Evolutionary conservation across 64 coral and sea anemone species (phyloP), one percentile per base, ranked within the genome.

Genomic region (Stylophora pistillata): DNA sequence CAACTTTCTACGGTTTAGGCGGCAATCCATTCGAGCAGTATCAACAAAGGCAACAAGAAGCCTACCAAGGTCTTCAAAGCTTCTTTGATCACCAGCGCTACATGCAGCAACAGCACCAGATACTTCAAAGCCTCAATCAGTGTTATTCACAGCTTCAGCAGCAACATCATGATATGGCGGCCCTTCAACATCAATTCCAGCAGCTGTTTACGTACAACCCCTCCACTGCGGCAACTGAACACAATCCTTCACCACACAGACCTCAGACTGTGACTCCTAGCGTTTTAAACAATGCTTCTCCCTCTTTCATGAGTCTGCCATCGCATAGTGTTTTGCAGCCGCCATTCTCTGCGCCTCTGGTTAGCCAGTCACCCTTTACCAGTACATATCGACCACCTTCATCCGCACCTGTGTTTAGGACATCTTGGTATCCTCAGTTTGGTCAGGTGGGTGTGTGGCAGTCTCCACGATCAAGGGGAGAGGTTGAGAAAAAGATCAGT

Each of bases 31-130:
- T 99, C 57, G 89, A 87, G 28, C 93, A 95, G 78, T 99, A 99
- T 85, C 97, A 99, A 72, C 93, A 99, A 77, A 92, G 90, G 28
- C 90, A 99, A 65, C 97, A 99, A 83, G 91, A 93, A 52, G 97
- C 97, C 6, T 99, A 88, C 47, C 93, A 95, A 79, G 89, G 94
- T 13, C 90, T 99, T 56, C 97, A 99, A 68, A 92, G 89, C 30
- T 99, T 93, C 41, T 99, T 99, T 88, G 93, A 99, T 25, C 90
- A 99, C 74, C 93, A 95, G 72, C 93, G 97, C 86, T 87, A 88
- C 81, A 68, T 99, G 15, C 79, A 93, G 37, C 93, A 99, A 59
- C 97, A 99, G 30, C 93, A 95, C n/a, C 97, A 99, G 33, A 84
- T 99, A 69, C 72, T 99, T 30, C 93, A 95, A 56, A 99, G 87